A percentile compares a stretch with the other conserved stretches of the same genome.
Evolutionary conservation across 2,113 vertebrate genomes (phyloP).

Genomic region (Serinus canaria): DNA sequence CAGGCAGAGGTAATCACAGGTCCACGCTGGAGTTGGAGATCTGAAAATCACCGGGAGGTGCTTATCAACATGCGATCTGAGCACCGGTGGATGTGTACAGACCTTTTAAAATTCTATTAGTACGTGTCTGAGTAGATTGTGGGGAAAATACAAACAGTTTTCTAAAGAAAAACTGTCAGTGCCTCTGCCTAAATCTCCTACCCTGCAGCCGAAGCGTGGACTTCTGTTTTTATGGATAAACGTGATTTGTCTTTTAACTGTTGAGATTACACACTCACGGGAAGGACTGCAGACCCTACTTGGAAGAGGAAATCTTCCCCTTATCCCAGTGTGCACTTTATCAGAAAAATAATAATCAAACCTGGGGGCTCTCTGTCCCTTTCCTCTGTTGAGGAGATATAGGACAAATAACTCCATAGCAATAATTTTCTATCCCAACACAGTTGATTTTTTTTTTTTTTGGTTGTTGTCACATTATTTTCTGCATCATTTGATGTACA

Average conservation of each 20-base stretch:
- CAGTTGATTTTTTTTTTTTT: constrained; percentile 34
- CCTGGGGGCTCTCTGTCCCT: not conserved
- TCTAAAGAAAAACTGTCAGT: constrained; percentile 30
- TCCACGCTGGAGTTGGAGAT: not conserved
- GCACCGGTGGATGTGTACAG: not conserved
- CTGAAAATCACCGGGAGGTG: not conserved
- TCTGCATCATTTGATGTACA: constrained; percentile 76
- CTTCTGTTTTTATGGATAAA: constrained; percentile 50
- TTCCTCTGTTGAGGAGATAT: not conserved
- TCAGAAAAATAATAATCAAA: constrained; percentile 26
- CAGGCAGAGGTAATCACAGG: not conserved
- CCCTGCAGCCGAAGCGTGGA: constrained; percentile 14
- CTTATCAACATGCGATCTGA: constrained; percentile 44
- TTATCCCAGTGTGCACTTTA: constrained; percentile 25
- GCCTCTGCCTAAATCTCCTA: constrained; percentile 23
- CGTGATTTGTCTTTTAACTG: constrained; percentile 34
- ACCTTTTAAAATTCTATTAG: constrained; percentile 60
- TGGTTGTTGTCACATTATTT: constrained; percentile 63
- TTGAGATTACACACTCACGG: not conserved
- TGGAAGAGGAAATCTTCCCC: constrained; percentile 36
- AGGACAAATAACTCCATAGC: not conserved
- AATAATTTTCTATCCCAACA: constrained; percentile 28
- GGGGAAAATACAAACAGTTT: constrained; percentile 14
- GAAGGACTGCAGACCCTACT: not conserved
- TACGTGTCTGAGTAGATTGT: constrained; percentile 23